A percentile compares a stretch with the other conserved stretches of the same genome.
Conservation (phyloP, 92 coral and sea anemone species). For the Porites divaricata region DNA sequence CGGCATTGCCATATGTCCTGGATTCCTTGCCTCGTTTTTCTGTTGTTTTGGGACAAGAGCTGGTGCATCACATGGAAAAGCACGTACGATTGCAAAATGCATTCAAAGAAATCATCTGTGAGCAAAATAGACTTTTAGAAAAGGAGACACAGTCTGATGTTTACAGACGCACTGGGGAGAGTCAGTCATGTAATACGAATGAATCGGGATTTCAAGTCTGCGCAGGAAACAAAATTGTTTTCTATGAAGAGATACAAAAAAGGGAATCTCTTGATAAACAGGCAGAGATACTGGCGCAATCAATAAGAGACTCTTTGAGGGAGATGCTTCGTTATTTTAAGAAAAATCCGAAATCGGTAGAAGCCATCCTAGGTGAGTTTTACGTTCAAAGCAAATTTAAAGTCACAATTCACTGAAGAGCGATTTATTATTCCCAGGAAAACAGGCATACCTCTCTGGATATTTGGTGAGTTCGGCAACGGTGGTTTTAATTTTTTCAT, state of each 20-base stretch:
- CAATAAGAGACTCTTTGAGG: constrained; percentile 68
- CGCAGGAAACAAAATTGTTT: not conserved
- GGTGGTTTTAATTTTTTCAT: no score
- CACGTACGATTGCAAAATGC: constrained; percentile 47
- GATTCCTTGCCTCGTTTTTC: constrained; percentile 66
- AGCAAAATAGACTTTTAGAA: not conserved
- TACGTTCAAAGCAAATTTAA: not conserved
- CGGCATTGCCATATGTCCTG: constrained; percentile 65
- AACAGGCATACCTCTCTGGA: not conserved
- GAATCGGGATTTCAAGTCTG: not conserved
- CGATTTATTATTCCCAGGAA: not conserved
- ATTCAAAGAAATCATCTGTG: constrained; percentile 6
- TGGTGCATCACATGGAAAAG: constrained; percentile 55
- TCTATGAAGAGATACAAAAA: not conserved
- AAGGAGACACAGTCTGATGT: not conserved
- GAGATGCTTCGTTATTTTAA: constrained; percentile 78
- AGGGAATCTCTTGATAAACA: constrained; percentile 53
- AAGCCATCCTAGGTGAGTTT: constrained; percentile 71
- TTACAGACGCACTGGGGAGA: not conserved
- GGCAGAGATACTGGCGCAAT: constrained; percentile 46
- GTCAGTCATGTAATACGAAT: not conserved
- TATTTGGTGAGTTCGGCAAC: no score
- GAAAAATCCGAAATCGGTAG: constrained; percentile 86
- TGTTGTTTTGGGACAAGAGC: constrained; percentile 73
- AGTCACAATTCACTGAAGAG: not conserved